A percentile compares a stretch with the other conserved stretches of the same genome.
Conservation (phyloP, 2,113 vertebrate genomes). For the Triplophysa rosa region DNA sequence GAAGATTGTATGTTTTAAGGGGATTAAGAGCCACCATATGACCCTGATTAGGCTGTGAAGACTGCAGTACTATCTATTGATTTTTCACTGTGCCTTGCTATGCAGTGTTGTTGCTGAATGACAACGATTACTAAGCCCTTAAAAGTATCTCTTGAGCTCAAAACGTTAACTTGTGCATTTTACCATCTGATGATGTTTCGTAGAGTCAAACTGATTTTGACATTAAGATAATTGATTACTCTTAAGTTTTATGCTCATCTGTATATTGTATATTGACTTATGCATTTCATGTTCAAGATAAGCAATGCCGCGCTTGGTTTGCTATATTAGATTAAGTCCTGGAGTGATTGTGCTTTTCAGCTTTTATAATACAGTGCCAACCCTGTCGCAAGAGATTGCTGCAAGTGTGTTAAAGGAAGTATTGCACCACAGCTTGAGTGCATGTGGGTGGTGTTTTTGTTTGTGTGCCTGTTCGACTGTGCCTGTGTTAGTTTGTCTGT, state of each 20-base stretch:
- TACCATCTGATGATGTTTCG: neutral
- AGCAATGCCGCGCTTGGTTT: neutral
- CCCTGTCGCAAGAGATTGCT: neutral
- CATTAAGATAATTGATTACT: neutral
- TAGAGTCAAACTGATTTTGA: neutral
- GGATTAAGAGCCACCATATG: conserved; percentile 12
- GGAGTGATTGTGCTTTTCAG: neutral
- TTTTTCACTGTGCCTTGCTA: neutral
- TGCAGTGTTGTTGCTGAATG: neutral
- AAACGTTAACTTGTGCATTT: too few species aligned
- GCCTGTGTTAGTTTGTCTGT: conserved; percentile 50
- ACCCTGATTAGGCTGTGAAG: neutral
- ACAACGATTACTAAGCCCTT: neutral
- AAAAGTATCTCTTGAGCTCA: neutral
- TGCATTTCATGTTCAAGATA: conserved; percentile 8
- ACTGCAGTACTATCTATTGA: neutral
- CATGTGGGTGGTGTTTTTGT: conserved; percentile 69
- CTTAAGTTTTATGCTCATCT: neutral
- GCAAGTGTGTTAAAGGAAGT: conserved; percentile 63
- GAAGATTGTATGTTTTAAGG: conserved; percentile 7
- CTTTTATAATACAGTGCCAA: neutral
- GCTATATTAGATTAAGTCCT: neutral
- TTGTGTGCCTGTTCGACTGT: conserved; percentile 46
- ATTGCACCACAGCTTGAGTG: conserved; percentile 59
- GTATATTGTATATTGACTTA: conserved; percentile 17